Evolutionary conservation across 64 coral and sea anemone genomes (phyloP).

Genomic region (Montipora sp.): DNA sequence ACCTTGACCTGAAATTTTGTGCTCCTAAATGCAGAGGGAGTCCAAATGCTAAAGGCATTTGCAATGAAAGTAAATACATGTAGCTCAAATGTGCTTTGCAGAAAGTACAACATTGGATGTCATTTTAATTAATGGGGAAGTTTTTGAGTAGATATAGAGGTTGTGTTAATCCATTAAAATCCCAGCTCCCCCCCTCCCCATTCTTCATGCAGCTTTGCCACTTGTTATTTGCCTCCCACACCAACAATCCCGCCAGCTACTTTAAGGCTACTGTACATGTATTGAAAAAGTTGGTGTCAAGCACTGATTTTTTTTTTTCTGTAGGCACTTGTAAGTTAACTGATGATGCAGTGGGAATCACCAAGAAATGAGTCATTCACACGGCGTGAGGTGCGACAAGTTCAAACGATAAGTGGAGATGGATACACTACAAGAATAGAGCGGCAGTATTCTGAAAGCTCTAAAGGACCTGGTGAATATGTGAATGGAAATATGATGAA

Average conservation of each 20-base stretch:
- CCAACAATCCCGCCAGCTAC: too few relatives aligned
- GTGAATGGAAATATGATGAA: slow-evolving; percentile 27
- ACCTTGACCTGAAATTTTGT: not conserved
- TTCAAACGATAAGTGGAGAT: slow-evolving; percentile 77
- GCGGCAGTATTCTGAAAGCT: slow-evolving; percentile 51
- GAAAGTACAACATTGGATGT: too few relatives aligned
- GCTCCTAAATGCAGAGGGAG: too few relatives aligned
- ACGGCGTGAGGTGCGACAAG: slow-evolving; percentile 70
- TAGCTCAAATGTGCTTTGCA: too few relatives aligned
- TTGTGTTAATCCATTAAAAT: too few relatives aligned
- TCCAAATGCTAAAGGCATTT: too few relatives aligned
- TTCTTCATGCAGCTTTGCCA: too few relatives aligned
- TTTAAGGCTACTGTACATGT: not conserved
- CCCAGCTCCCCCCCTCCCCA: too few relatives aligned
- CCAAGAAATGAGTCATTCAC: slow-evolving; percentile 74
- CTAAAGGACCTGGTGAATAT: not conserved
- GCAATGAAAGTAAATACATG: too few relatives aligned
- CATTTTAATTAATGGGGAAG: too few relatives aligned
- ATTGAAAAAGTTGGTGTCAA: not conserved
- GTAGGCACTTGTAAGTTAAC: not conserved
- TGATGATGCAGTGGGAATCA: slow-evolving; percentile 46
- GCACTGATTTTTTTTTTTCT: not conserved
- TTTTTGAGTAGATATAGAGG: too few relatives aligned
- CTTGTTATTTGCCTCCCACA: too few relatives aligned
- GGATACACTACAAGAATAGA: slow-evolving; percentile 37